Conservation (phyloP, 1,140 invertebrate species). For the Drosophila nigrodunni region DNA sequence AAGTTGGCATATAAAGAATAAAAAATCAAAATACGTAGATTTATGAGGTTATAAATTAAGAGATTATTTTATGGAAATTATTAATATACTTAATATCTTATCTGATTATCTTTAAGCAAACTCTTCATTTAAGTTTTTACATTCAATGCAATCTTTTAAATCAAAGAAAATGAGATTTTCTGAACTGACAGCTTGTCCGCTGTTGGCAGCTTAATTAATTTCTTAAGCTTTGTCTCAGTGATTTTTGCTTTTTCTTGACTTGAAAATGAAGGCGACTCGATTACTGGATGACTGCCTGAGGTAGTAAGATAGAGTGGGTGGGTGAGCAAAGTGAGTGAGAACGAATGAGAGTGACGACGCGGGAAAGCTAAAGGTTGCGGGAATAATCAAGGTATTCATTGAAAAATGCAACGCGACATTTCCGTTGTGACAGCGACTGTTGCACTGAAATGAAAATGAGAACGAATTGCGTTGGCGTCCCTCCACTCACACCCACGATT, state of each 20-base stretch:
- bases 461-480: constrained; percentile 18
- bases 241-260: constrained; percentile 12
- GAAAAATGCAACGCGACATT: constrained; percentile 77
- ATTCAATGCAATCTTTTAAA: background rate
- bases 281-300: constrained; percentile 9
- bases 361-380: constrained; percentile 26
- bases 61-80: too few relatives aligned
- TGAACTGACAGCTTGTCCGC: constrained; percentile 23
- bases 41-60: too few relatives aligned
- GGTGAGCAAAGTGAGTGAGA: background rate
- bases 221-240: constrained; percentile 47
- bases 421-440: constrained; percentile 51
- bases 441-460: constrained; percentile 23
- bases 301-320: background rate
- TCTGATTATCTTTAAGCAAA: background rate
- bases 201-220: constrained; percentile 68
- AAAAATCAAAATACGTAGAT: constrained; percentile 16
- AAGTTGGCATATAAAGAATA: constrained; percentile 12
- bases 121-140: background rate
- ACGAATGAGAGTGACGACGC: background rate
- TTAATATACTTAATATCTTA: too few relatives aligned
- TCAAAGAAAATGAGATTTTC: constrained; percentile 19
- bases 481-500: background rate
- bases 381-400: constrained; percentile 76
- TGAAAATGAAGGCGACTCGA: constrained; percentile 35